phyloP scores from a whole-genome alignment of 2,888 invertebrate genomes.

The Napeogenes sylphis region DNA sequence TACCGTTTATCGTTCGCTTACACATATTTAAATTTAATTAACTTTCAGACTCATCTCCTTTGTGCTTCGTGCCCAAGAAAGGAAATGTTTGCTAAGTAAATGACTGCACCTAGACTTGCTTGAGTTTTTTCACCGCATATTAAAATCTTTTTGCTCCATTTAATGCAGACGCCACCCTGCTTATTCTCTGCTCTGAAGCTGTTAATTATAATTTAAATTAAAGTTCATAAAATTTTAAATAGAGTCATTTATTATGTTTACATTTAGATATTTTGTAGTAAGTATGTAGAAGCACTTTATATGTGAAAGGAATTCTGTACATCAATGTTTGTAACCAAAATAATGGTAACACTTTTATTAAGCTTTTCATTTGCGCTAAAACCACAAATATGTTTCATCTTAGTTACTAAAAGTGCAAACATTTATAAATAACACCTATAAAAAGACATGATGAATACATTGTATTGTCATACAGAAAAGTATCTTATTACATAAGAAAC shows the following conservation, averaged over 20 bases:
- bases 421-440: no score
- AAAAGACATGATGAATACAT: no score
- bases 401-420: no score
- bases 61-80: slow-evolving; percentile 49
- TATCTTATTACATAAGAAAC: no score
- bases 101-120: slow-evolving; percentile 44
- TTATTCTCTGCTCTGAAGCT: slow-evolving; percentile 36
- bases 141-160: slow-evolving; percentile 52
- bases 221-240: slow-evolving; percentile 14
- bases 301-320: not conserved
- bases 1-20: slow-evolving; percentile 39
- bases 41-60: slow-evolving; percentile 62
- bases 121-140: slow-evolving; percentile 43
- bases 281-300: not conserved
- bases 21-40: slow-evolving; percentile 70
- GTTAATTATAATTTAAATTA: slow-evolving; percentile 51
- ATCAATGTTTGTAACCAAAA: no score
- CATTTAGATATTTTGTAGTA: not conserved
- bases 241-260: slow-evolving; percentile 2
- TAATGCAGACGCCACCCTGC: slow-evolving; percentile 38
- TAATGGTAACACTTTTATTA: no score
- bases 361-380: no score
- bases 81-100: slow-evolving; percentile 48
- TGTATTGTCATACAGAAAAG: no score
- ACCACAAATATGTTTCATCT: no score